A percentile compares a stretch with the other conserved stretches of the same genome.
Evolutionary conservation across 2,113 vertebrate species (phyloP).

Genomic region (Sterrhoptilus dennistouni): DNA sequence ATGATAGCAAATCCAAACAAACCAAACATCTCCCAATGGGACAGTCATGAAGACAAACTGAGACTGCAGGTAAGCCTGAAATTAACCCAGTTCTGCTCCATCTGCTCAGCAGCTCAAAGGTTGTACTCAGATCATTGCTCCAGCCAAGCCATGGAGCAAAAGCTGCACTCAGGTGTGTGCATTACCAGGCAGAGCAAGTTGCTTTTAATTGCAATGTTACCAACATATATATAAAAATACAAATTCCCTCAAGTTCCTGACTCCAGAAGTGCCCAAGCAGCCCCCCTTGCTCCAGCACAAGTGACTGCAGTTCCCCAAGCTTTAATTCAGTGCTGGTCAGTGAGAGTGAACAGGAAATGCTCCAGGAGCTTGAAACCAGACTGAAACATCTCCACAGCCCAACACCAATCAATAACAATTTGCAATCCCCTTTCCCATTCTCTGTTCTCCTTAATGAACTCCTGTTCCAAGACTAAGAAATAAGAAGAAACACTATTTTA

Average conservation of each 20-base stretch:
- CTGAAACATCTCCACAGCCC: background rate
- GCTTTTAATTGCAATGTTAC: background rate
- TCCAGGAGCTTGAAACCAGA: background rate
- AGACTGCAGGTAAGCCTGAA: background rate
- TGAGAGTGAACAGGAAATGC: background rate
- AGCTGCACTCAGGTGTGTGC: background rate
- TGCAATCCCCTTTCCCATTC: background rate
- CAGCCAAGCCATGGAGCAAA: background rate
- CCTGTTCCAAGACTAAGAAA: background rate
- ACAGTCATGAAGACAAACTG: background rate
- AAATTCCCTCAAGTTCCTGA: rapidly evolving
- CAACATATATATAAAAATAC: rapidly evolving
- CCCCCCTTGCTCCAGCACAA: background rate
- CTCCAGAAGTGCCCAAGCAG: background rate
- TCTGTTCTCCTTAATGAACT: slow-evolving; percentile 1
- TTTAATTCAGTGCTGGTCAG: background rate
- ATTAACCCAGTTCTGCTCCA: background rate
- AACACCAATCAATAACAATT: background rate
- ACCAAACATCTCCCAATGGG: background rate
- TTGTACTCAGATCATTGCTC: background rate
- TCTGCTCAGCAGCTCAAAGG: background rate
- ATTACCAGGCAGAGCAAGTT: rapidly evolving
- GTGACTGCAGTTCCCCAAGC: background rate
- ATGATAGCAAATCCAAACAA: background rate
- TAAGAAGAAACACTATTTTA: background rate